Evolutionary conservation across 2,113 vertebrate species (phyloP), one percentile per base, ranked within the genome.

Genomic region (Heptranchias perlo): DNA sequence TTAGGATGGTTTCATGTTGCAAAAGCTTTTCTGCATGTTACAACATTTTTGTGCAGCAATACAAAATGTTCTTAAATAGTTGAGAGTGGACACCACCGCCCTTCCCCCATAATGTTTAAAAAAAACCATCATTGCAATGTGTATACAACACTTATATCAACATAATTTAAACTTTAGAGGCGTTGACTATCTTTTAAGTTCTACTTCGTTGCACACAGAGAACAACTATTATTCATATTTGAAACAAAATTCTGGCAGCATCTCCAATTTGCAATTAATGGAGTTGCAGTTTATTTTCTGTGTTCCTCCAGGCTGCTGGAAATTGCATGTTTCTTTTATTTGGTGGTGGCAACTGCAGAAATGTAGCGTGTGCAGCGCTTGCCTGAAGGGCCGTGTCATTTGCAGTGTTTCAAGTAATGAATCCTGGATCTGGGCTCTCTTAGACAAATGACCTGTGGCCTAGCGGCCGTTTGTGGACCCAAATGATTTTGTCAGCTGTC

Each of bases 361-460:
- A 67, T 69, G 94, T 95, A 95, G 62, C 65, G 94, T 95, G 94
- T 69, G 64, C 94, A 95, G 64, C 5, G 65, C 64, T 69, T 95
- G 94, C 94, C 94, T 69, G 94, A 95, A 95, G 94, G 94, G 94
- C 94, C 65, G 94, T 95, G 94, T 95, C 94, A 69, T 95, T 95
- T 95, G 94, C 94, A 95, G 94, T 95, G 94, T 95, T 95, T 95
- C 94, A 95, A 95, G 94, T 95, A 95, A 95, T 95, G 94, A 95
- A 95, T 95, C 94, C 94, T 49, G 94, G 94, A 95, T 95, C 94
- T 95, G 94, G 62, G 94, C 94, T 95, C 94, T 95, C 94, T 95
- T 95, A 95, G 94, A 95, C 94, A 95, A 95, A 95, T 95, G 94
- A 95, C 94, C 94, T 95, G 94, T 95, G 94, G 94, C 94, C 94